Conservation (phyloP, 1,140 invertebrate species). For the Dendrolimus punctatus region DNA sequence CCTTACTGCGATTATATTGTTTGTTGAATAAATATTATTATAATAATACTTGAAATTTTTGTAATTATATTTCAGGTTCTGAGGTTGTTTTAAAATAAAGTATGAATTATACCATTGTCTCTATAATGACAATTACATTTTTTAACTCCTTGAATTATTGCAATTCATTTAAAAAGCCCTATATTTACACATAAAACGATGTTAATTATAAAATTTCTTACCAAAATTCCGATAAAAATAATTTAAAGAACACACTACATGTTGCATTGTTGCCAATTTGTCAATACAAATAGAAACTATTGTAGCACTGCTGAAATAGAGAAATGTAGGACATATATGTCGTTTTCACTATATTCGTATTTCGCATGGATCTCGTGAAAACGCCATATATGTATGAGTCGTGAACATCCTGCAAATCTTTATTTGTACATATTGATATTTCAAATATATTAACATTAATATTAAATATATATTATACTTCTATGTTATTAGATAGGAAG, state of each 20-base stretch:
- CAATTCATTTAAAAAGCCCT: background rate
- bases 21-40: too few species aligned
- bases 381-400: constrained; percentile 31
- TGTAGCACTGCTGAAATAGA: constrained; percentile 46
- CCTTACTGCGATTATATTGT: too few species aligned
- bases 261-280: constrained; percentile 35
- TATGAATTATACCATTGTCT: too few species aligned
- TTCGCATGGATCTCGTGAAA: constrained; percentile 12
- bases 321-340: constrained; percentile 29
- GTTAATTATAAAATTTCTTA: constrained; percentile 30
- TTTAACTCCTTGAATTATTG: too few species aligned
- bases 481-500: too few species aligned
- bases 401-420: constrained; percentile 37
- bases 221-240: constrained; percentile 47
- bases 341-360: constrained; percentile 20
- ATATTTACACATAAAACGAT: background rate
- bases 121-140: too few species aligned
- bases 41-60: too few species aligned
- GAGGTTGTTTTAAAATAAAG: too few species aligned
- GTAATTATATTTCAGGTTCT: too few species aligned
- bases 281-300: constrained; percentile 29
- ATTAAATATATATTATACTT: too few species aligned
- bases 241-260: constrained; percentile 22
- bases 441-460: constrained; percentile 6
- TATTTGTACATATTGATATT: background rate